A percentile compares a stretch with the other conserved stretches of the same genome.
These are phyloP conservation scores for Crocuta crocuta DNA, from an alignment of 2,113 vertebrate species.

Conservation along the genomic window DNA sequence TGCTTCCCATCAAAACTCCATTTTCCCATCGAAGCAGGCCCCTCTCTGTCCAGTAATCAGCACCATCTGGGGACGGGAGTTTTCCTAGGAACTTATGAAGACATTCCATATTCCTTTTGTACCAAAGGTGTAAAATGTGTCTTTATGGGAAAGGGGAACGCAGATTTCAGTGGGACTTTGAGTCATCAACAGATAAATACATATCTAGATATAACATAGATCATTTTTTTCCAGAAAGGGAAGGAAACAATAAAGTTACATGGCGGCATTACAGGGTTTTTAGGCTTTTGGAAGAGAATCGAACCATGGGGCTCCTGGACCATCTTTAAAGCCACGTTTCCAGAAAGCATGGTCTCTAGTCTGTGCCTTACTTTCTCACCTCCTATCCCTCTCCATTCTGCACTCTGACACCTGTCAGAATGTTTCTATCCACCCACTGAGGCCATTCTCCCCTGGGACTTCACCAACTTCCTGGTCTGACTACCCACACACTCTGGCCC, in stretches of 20 bases:
- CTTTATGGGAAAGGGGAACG: constrained; percentile 77
- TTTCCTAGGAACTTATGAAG: neutral
- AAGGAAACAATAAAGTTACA: neutral
- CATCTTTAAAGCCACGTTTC: neutral
- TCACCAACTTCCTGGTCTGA: neutral
- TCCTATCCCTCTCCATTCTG: neutral
- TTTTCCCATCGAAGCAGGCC: neutral
- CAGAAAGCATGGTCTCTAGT: neutral
- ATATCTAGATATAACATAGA: too few relatives aligned
- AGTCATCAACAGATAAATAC: neutral
- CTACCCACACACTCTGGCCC: neutral
- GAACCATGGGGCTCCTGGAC: neutral
- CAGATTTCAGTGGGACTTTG: constrained; percentile 72
- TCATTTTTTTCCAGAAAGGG: neutral
- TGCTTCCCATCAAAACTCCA: neutral
- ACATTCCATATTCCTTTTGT: neutral
- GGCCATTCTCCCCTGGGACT: neutral
- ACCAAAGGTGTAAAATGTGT: neutral
- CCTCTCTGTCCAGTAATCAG: neutral
- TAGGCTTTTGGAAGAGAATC: neutral
- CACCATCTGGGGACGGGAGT: neutral
- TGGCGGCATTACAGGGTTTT: too few relatives aligned
- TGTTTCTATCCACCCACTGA: neutral
- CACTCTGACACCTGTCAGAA: neutral
- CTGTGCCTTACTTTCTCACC: neutral